Base-by-base conservation (phyloP, 2,797 vertebrate species). In the Phoxinus dragarum region DNA sequence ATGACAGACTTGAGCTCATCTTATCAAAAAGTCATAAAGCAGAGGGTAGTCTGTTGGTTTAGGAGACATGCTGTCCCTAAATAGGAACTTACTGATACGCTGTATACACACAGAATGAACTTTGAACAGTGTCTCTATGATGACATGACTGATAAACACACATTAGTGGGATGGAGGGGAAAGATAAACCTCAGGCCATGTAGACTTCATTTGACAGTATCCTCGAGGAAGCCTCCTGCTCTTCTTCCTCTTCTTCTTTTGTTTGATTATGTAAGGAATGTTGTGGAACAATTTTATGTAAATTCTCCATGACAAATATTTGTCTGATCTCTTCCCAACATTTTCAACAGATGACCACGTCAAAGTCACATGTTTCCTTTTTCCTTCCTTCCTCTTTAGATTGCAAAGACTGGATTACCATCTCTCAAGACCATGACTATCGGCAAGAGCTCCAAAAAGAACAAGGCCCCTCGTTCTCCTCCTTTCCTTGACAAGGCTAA, bases 401-500 rank as follows among this genome's bases (percentile, higher is more conserved):
- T n/a, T 47, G 17, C 52, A 82, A 80, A 81, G 6, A 40, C 23
- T 12, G 85, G 59, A 52, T 49, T 72, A 79, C 61, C 86, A 59
- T 85, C 47, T 86, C 73, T 47, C 42, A 42, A 85, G 16, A 91
- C 89, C 61, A 96, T 96, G 95, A 92, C 94, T 0, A 95, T 95
- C 3, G 94, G 96, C 78, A 96, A 90, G 90, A 95, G 88, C 87
- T 94, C 94, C 68, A 94, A 91, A 82, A 94, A 91, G 88, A 90
- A 42, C 79, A 88, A 87, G 49, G 72, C 80, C 80, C 85, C 86
- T 52, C 88, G 93, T 66, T 89, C 94, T 8, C 94, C 94, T 17
- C 93, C 94, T 88, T 96, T 94, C 82, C 89, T 96, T 79, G 95
- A 96, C 90, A 93, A 93, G 84, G 87, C 94, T 76, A 90, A 66